These are phyloP conservation scores for Xiphophorus hellerii DNA, from an alignment of 2,113 vertebrate genomes.

Conservation along the genomic window DNA sequence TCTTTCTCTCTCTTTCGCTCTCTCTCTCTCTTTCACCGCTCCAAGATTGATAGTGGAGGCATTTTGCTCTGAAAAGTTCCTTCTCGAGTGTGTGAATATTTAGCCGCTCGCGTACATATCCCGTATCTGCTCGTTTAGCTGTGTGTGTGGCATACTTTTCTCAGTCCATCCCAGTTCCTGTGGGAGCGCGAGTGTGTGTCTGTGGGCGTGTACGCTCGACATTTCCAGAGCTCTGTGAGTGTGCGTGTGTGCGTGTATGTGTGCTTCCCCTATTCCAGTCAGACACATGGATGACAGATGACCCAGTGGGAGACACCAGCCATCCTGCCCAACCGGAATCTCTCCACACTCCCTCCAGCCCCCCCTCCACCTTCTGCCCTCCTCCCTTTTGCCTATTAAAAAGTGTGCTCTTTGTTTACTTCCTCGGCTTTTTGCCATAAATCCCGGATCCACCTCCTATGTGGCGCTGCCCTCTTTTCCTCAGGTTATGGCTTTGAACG, in stretches of 20 bases:
- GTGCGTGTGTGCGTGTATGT: slow-evolving; percentile 42
- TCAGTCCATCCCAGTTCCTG: slow-evolving; percentile 65
- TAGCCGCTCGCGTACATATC: slow-evolving; percentile 52
- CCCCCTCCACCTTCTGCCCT: neutral
- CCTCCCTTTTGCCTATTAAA: slow-evolving; percentile 48
- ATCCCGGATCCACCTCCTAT: slow-evolving; percentile 64
- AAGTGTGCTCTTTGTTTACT: slow-evolving; percentile 74
- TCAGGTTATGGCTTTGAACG: slow-evolving; percentile 65
- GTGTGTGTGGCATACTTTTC: slow-evolving; percentile 61
- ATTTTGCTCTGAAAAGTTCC: slow-evolving; percentile 57
- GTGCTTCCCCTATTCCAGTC: slow-evolving; percentile 61
- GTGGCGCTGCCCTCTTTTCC: slow-evolving; percentile 60
- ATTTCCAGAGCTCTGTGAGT: slow-evolving; percentile 63
- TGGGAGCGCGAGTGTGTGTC: slow-evolving; percentile 52
- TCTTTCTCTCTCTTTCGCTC: neutral
- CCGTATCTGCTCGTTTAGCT: slow-evolving; percentile 33
- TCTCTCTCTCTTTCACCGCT: slow-evolving; percentile 27
- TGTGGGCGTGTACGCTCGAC: slow-evolving; percentile 27
- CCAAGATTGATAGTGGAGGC: slow-evolving; percentile 64
- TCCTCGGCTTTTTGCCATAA: slow-evolving; percentile 71
- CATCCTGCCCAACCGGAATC: slow-evolving; percentile 76
- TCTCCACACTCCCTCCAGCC: slow-evolving; percentile 2
- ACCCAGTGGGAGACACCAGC: slow-evolving; percentile 76
- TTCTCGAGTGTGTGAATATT: slow-evolving; percentile 60
- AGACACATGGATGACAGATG: slow-evolving; percentile 80